These are phyloP conservation scores for Catostomus latipinnis DNA, from an alignment of 2,797 vertebrate genomes.

Conservation along the genomic window DNA sequence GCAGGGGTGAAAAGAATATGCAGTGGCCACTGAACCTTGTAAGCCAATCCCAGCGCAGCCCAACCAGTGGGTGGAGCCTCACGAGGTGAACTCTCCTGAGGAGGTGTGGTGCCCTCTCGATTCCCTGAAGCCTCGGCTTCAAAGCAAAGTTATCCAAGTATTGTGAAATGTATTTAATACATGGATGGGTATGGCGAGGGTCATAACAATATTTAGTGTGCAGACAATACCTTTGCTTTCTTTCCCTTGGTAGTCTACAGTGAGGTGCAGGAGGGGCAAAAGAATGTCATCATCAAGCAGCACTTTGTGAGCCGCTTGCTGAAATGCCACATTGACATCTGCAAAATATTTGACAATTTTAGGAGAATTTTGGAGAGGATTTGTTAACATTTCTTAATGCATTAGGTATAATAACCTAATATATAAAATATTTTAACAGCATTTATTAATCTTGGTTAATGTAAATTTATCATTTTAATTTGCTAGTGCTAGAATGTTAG, in stretches of 20 bases:
- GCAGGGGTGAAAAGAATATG: conserved; percentile 98
- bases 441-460: no score
- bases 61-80: conserved; percentile 92
- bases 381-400: no score
- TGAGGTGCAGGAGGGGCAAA: conserved; percentile 93
- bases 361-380: neutral
- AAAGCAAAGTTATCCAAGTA: conserved; percentile 27
- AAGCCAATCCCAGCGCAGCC: conserved; percentile 95
- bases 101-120: conserved; percentile 86
- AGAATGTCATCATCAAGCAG: conserved; percentile 96
- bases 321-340: conserved; percentile 98
- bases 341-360: conserved; percentile 35
- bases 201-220: neutral
- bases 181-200: neutral
- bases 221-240: conserved; percentile 87
- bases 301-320: conserved; percentile 96
- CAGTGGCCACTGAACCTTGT: conserved; percentile 97
- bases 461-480: no score
- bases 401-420: no score
- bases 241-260: conserved; percentile 93
- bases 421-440: no score
- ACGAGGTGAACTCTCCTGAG: conserved; percentile 91
- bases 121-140: conserved; percentile 80
- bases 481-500: no score
- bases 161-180: neutral